A percentile compares a stretch with the other conserved stretches of the same genome.
Conservation (phyloP, 2,888 invertebrate species). For the Molanna angustata region DNA sequence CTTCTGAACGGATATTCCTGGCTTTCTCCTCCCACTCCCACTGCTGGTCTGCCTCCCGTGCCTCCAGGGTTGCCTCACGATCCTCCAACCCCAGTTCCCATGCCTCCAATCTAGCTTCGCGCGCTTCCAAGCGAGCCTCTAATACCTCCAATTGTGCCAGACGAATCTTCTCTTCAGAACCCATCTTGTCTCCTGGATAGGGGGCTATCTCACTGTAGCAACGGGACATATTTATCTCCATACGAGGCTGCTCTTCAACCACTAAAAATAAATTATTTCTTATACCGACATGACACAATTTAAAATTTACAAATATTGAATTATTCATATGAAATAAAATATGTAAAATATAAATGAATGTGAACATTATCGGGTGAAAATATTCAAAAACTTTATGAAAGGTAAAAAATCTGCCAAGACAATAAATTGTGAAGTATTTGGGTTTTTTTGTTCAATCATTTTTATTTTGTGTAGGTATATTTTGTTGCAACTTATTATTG, state of each 20-base stretch:
- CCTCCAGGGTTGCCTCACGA: constrained; percentile 7
- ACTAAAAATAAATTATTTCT: not conserved
- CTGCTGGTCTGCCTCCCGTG: not conserved
- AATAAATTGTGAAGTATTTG: no score
- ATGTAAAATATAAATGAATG: no score
- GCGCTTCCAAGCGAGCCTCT: no score
- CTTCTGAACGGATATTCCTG: constrained; percentile 16
- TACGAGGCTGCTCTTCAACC: not conserved
- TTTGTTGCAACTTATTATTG: no score
- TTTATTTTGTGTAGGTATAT: no score
- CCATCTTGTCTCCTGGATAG: not conserved
- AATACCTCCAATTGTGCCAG: not conserved
- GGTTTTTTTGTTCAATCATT: no score
- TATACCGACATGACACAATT: not conserved
- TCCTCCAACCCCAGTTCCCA: not conserved
- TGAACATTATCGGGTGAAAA: no score
- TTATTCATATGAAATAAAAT: no score
- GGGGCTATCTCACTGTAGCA: constrained; percentile 2
- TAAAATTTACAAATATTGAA: not conserved
- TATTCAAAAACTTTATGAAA: no score
- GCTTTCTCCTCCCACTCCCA: constrained; percentile 12
- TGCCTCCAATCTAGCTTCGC: not conserved
- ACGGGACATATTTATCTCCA: constrained; percentile 1
- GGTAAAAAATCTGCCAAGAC: no score
- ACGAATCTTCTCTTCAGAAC: not conserved